Conservation (phyloP, 2,888 invertebrate species). For the Fabriciana adippe region DNA sequence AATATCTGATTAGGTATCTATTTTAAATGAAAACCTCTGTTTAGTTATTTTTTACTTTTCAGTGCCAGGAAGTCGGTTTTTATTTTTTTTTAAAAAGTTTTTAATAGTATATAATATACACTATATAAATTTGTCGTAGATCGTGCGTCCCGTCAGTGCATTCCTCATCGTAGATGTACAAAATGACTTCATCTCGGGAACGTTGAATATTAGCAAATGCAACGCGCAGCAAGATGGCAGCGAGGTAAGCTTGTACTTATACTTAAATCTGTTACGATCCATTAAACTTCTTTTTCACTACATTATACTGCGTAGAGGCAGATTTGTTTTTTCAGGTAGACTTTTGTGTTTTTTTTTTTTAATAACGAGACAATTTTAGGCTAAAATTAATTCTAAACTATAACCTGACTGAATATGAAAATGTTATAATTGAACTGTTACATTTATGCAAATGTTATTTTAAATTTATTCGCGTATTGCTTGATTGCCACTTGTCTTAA, state of each 20-base stretch:
- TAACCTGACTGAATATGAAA: neutral
- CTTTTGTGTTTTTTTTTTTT: too few relatives aligned
- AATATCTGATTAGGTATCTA: too few relatives aligned
- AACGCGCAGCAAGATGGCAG: conserved; percentile 95
- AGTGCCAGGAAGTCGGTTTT: too few relatives aligned
- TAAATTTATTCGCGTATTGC: neutral
- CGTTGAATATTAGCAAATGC: conserved; percentile 95
- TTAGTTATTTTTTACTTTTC: too few relatives aligned
- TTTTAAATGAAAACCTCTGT: too few relatives aligned
- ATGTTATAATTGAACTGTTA: too few relatives aligned
- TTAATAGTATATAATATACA: too few relatives aligned
- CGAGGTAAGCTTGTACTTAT: conserved; percentile 81
- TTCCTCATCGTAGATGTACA: conserved; percentile 98
- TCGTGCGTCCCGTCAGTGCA: conserved; percentile 92
- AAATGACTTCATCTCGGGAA: conserved; percentile 98
- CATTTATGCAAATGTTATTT: too few relatives aligned
- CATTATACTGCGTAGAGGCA: neutral
- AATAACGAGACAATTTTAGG: too few relatives aligned
- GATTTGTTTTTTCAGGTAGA: neutral
- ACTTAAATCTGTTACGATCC: neutral
- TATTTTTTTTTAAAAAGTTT: too few relatives aligned
- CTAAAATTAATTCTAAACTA: too few relatives aligned
- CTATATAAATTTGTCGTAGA: conserved; percentile 67
- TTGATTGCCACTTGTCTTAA: neutral
- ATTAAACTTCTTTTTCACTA: too few relatives aligned